These are phyloP conservation scores for Caprella mutica DNA, from an alignment of 2,888 invertebrate genomes.

Conservation along the genomic window DNA sequence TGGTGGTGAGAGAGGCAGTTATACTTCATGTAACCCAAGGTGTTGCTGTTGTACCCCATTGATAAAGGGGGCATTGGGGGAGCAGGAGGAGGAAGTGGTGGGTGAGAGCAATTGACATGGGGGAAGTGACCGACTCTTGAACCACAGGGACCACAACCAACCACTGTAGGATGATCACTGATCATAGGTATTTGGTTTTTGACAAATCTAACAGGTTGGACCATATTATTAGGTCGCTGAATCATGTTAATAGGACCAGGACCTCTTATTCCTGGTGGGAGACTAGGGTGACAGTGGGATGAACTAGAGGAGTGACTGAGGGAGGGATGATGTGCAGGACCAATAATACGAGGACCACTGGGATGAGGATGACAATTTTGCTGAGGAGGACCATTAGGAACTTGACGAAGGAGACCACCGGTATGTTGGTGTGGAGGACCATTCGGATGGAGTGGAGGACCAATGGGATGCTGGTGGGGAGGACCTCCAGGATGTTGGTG, in stretches of 20 bases:
- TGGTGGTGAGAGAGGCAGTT: slow-evolving; percentile 28
- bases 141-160: too few species aligned
- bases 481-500: background rate
- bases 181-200: too few species aligned
- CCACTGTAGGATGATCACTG: too few species aligned
- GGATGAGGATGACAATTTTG: background rate
- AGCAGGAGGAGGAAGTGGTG: slow-evolving; percentile 8
- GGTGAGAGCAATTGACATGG: background rate
- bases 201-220: too few species aligned
- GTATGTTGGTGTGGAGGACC: background rate
- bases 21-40: slow-evolving; percentile 23
- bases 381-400: too few species aligned
- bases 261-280: too few species aligned
- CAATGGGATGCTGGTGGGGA: background rate
- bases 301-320: background rate
- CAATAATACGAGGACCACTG: background rate
- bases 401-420: too few species aligned
- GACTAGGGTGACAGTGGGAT: background rate
- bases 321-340: background rate
- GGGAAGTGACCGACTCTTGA: background rate
- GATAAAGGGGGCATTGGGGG: slow-evolving; percentile 23
- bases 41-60: slow-evolving; percentile 17
- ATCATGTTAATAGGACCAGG: too few species aligned
- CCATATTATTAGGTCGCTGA: too few species aligned
- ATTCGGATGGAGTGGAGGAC: background rate